Conservation (phyloP, 1,140 invertebrate species). For the Drosophila miranda region DNA sequence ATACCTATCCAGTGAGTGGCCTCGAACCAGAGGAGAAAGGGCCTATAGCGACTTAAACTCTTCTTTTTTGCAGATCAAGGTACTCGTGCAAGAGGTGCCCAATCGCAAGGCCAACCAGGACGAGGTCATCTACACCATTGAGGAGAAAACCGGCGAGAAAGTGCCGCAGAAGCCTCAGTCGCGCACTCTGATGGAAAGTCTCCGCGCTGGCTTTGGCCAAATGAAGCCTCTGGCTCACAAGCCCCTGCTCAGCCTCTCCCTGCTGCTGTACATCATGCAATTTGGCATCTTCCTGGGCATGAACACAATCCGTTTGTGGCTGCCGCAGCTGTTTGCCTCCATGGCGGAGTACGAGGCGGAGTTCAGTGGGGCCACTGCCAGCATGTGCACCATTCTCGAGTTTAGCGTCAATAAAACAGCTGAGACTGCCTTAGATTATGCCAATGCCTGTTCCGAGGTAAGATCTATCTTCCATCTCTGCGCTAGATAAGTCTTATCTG, state of each 20-base stretch:
- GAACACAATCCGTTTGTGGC: constrained; percentile 79
- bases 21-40: background rate
- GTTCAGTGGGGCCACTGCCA: constrained; percentile 36
- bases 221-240: constrained; percentile 76
- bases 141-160: constrained; percentile 45
- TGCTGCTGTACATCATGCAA: constrained; percentile 72
- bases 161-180: constrained; percentile 19
- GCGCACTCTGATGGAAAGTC: constrained; percentile 52
- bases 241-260: constrained; percentile 62
- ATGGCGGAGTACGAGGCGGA: constrained; percentile 66
- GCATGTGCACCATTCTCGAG: constrained; percentile 74
- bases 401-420: constrained; percentile 74
- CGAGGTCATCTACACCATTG: constrained; percentile 69
- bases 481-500: constrained; percentile 6
- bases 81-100: constrained; percentile 63
- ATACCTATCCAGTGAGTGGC: constrained; percentile 86
- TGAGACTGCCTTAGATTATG: constrained; percentile 47
- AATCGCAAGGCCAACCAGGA: constrained; percentile 44
- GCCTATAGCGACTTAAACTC: background rate
- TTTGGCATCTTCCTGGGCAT: constrained; percentile 77
- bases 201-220: constrained; percentile 62
- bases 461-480: constrained; percentile 1
- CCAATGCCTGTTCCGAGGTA: constrained; percentile 52
- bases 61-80: constrained; percentile 50
- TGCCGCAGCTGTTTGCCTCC: constrained; percentile 78